Conservation (phyloP, 1,140 invertebrate species). For the Battus philenor region DNA sequence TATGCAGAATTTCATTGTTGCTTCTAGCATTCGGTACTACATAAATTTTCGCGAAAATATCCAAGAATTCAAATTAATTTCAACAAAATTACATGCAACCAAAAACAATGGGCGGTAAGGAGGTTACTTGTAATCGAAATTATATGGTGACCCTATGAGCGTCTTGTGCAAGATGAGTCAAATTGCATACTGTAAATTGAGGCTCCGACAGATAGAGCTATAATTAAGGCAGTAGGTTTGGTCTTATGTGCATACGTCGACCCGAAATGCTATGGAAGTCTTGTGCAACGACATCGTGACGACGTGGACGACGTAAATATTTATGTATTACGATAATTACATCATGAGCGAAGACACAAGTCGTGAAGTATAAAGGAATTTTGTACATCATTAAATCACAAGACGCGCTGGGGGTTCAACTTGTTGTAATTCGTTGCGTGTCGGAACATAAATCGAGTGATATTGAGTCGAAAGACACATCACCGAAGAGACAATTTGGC, state of each 20-base stretch:
- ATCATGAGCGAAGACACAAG: too few relatives aligned
- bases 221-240: conserved; percentile 8
- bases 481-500: too few relatives aligned
- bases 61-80: too few relatives aligned
- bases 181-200: conserved; percentile 12
- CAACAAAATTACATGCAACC: not conserved
- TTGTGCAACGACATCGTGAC: conserved; percentile 1
- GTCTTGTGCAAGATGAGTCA: conserved; percentile 13
- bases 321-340: not conserved
- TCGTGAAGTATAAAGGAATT: too few relatives aligned
- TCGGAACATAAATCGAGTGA: too few relatives aligned
- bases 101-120: conserved; percentile 3
- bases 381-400: too few relatives aligned
- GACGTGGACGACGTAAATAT: not conserved
- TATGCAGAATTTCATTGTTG: too few relatives aligned
- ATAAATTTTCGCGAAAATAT: too few relatives aligned
- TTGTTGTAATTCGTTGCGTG: too few relatives aligned
- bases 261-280: conserved; percentile 2
- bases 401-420: too few relatives aligned
- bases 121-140: conserved; percentile 14
- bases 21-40: too few relatives aligned
- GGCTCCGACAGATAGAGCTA: conserved; percentile 1
- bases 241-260: not conserved
- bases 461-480: too few relatives aligned
- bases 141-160: conserved; percentile 8